Conservation (phyloP, 2,797 vertebrate species). For the Ctenopoma multispine region DNA sequence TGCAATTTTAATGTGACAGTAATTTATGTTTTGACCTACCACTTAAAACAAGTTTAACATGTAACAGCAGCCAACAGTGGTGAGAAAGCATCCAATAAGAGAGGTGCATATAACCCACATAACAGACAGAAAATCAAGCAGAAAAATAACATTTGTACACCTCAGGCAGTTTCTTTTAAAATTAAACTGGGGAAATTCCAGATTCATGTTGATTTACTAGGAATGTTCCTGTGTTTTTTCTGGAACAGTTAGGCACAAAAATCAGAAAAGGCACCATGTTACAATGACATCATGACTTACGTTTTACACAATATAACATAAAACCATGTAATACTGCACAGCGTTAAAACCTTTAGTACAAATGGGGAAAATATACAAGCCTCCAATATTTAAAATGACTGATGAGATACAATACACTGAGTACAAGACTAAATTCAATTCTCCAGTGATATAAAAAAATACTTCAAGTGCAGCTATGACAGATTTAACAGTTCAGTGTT, state of each 20-base stretch:
- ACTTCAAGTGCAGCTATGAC: constrained; percentile 51
- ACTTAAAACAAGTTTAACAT: constrained; percentile 24
- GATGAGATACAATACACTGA: constrained; percentile 15
- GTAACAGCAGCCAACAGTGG: constrained; percentile 47
- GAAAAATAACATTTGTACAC: constrained; percentile 13
- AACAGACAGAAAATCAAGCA: not conserved
- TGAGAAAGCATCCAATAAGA: not conserved
- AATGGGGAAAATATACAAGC: not conserved
- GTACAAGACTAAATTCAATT: constrained; percentile 27
- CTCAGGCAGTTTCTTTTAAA: not conserved
- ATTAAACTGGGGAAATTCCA: constrained; percentile 19
- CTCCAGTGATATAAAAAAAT: constrained; percentile 59
- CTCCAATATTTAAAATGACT: not conserved
- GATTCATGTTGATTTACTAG: not conserved
- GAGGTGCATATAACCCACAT: too few species aligned
- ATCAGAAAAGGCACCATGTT: constrained; percentile 60
- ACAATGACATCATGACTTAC: not conserved
- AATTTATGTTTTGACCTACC: constrained; percentile 15
- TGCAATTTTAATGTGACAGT: not conserved
- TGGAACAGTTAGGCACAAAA: constrained; percentile 26
- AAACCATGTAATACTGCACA: constrained; percentile 23
- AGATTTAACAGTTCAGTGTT: not conserved
- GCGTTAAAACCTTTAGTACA: not conserved
- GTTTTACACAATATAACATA: not conserved
- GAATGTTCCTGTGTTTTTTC: not conserved